A percentile compares a stretch with the other conserved stretches of the same genome.
phyloP scores from a whole-genome alignment of 2,888 invertebrate genomes.

The Nephrotoma guestfalica region DNA sequence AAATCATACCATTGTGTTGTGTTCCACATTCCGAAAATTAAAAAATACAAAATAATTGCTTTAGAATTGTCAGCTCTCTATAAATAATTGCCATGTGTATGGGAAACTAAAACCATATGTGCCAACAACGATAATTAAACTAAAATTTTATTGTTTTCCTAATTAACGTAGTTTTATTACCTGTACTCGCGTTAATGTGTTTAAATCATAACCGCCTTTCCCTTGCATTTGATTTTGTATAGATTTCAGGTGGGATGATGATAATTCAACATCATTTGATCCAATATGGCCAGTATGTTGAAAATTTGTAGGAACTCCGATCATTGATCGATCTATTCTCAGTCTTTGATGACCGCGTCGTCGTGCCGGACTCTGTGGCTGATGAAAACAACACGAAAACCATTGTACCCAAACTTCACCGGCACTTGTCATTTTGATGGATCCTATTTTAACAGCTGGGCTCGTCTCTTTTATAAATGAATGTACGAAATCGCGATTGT shows the following conservation, averaged over 20 bases:
- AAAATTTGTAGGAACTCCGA: conserved; percentile 90
- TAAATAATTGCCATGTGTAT: background rate
- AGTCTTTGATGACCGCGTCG: conserved; percentile 52
- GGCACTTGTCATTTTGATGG: conserved; percentile 31
- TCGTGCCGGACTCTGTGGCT: conserved; percentile 59
- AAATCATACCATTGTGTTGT: background rate
- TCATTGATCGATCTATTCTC: conserved; percentile 86
- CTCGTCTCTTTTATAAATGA: background rate
- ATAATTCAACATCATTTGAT: conserved; percentile 76
- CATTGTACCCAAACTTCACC: conserved; percentile 83
- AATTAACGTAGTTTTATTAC: conserved; percentile 17
- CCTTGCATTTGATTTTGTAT: conserved; percentile 92
- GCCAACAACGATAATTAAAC: background rate
- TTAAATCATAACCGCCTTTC: conserved; percentile 83
- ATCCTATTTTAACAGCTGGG: background rate
- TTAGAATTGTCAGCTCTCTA: background rate
- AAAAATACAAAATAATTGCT: too few relatives aligned
- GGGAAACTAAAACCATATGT: background rate
- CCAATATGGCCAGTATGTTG: conserved; percentile 88
- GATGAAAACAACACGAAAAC: conserved; percentile 80
- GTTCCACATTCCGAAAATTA: background rate
- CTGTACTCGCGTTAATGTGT: conserved; percentile 29
- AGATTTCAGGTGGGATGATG: conserved; percentile 65
- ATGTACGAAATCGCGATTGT: background rate
- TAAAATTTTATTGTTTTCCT: background rate